phyloP scores from a whole-genome alignment of 2,113 vertebrate species.

The Suricata suricatta region DNA sequence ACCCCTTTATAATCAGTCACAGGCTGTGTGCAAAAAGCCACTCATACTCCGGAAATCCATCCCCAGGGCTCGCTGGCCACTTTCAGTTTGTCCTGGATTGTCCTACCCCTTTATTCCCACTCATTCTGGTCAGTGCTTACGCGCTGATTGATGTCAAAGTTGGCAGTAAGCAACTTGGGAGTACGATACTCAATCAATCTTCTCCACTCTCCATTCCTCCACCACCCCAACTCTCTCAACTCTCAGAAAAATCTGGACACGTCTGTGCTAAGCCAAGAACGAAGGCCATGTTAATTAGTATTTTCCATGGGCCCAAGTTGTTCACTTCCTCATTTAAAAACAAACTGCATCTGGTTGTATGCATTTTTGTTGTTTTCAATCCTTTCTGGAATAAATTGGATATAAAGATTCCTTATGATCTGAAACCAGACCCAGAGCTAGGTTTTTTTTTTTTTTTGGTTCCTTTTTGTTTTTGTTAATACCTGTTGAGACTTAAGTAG shows the following conservation, averaged over 20 bases:
- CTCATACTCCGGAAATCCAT: neutral
- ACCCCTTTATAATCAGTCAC: neutral
- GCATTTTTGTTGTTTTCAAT: conserved; percentile 5
- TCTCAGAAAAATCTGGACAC: neutral
- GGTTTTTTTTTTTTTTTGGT: neutral
- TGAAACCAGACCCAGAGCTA: neutral
- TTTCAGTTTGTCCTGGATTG: too few relatives aligned
- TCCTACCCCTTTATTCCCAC: too few relatives aligned
- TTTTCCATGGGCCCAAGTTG: neutral
- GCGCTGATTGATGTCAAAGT: neutral
- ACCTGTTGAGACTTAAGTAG: neutral
- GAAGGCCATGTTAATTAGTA: neutral
- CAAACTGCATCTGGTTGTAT: neutral
- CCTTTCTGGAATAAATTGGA: neutral
- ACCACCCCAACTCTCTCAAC: neutral
- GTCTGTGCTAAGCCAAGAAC: neutral
- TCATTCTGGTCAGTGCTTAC: neutral
- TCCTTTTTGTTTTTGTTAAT: neutral
- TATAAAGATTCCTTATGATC: neutral
- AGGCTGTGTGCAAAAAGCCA: neutral
- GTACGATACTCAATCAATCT: neutral
- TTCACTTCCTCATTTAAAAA: conserved; percentile 13
- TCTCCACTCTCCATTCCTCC: neutral
- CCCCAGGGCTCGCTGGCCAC: neutral
- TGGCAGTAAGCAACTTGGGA: neutral